Percentiles rank a stretch among this genome's conserved stretches.
phyloP scores from a whole-genome alignment of 1,140 invertebrate species.

The Carcinoscorpius rotundicauda region DNA sequence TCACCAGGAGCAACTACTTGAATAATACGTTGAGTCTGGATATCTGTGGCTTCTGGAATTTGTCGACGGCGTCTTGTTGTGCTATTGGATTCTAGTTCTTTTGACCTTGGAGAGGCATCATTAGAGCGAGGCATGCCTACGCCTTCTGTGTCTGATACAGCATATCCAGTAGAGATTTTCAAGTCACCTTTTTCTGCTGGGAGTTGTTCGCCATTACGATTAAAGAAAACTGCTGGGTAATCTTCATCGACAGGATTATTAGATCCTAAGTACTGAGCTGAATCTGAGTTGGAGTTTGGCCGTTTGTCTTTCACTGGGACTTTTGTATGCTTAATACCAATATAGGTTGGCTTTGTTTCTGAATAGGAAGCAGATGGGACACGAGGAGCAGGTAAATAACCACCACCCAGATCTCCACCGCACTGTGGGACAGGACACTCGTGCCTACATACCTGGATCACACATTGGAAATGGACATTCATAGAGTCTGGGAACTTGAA shows the following conservation, averaged over 20 bases:
- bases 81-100: too few relatives aligned
- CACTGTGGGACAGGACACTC: conserved; percentile 65
- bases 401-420: conserved; percentile 20
- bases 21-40: conserved; percentile 77
- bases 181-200: conserved; percentile 9
- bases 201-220: conserved; percentile 16
- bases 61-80: conserved; percentile 40
- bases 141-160: conserved; percentile 6
- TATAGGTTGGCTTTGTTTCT: conserved; percentile 13
- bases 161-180: conserved; percentile 11
- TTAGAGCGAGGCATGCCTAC: conserved; percentile 23
- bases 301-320: neutral
- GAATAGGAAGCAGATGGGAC: conserved; percentile 18
- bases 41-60: conserved; percentile 51
- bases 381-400: conserved; percentile 14
- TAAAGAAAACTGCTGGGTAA: conserved; percentile 15
- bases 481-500: conserved; percentile 95
- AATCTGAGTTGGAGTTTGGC: neutral
- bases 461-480: conserved; percentile 95
- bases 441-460: conserved; percentile 86
- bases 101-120: conserved; percentile 40
- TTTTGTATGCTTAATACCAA: neutral
- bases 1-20: conserved; percentile 88
- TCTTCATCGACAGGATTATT: neutral
- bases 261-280: neutral